Conservation (phyloP, 64 coral and sea anemone genomes). For the Pachyseris speciosa region DNA sequence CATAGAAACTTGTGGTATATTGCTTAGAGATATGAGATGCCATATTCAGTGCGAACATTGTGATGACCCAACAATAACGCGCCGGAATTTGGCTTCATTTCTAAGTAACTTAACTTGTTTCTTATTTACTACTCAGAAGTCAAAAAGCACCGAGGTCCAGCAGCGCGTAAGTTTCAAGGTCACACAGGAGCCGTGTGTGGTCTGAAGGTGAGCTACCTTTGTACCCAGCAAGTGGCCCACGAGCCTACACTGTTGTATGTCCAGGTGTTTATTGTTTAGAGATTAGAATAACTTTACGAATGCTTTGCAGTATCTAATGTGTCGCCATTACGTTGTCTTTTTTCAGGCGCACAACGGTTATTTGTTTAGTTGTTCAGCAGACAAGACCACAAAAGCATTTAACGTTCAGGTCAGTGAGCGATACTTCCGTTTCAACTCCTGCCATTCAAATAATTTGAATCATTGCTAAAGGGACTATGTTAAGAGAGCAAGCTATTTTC, state of each 20-base stretch:
- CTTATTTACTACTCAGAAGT: background rate
- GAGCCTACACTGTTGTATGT: too few species aligned
- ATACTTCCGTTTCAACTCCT: background rate
- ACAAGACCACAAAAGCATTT: slow-evolving; percentile 93
- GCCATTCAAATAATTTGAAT: too few species aligned
- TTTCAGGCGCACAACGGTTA: slow-evolving; percentile 64
- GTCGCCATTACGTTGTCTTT: background rate
- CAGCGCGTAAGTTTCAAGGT: slow-evolving; percentile 58
- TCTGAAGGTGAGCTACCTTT: slow-evolving; percentile 70
- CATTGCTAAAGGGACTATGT: too few species aligned
- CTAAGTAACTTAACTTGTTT: background rate
- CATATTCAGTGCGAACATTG: too few species aligned
- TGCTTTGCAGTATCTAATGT: background rate
- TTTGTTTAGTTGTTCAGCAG: slow-evolving; percentile 86
- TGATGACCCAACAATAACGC: background rate
- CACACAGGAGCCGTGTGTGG: slow-evolving; percentile 92
- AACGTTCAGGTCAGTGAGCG: slow-evolving; percentile 88
- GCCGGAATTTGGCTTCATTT: too few species aligned
- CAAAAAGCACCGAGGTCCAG: slow-evolving; percentile 4
- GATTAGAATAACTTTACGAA: too few species aligned
- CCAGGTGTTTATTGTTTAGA: too few species aligned
- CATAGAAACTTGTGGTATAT: too few species aligned
- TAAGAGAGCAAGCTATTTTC: too few species aligned
- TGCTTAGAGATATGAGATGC: too few species aligned
- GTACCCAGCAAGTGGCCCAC: too few species aligned